Base-by-base conservation (phyloP, 2,888 invertebrate species). In the Dermolepida albohirtum region DNA sequence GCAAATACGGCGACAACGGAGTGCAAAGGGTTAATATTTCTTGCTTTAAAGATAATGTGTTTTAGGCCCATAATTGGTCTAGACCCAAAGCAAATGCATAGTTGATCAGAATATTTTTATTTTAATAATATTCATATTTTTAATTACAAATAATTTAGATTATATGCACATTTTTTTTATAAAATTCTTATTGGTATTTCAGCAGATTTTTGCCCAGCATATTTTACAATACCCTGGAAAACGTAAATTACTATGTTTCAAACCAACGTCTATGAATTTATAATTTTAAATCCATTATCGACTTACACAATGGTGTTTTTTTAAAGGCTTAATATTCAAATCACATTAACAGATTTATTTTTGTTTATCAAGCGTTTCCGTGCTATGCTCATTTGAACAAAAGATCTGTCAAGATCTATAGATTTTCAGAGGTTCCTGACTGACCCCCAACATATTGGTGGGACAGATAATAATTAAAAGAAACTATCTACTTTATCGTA, bases 351-450 rank as follows among this genome's bases (percentile, higher is more conserved):
- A 14, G 59, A 47, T 62, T 49, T 62, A 14, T 62, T 47, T 34
- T 62, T 39, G 17, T 47, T 14, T 62, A 47, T 62, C 59, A 62
- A 62, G 59, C 47, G 47, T 62, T 47, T 1, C 34, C 47, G 34
- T 49, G 59, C 59, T 22, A 39, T 39, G 59, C 59, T 62, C 34
- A 47, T 47, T 47, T 47, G 59, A 62, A 62, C 59, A 62, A 50
- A 59, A 66, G 66, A 66, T 66, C 59, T 66, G 59, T 66, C 59
- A 57, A 64, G 50, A 59, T 22, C 57, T 14, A 62, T 62, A 59
- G 50, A 59, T 66, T 57, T 50, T 66, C 51, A 66, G 59, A 50
- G 55, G 66, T 59, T 17, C 17, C 51, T 29, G 14, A 41, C 40
- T 50, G 59, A 43, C 59, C 34, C 34, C 59, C 22, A 43, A 59